These are phyloP conservation scores for Tympanuchus pallidicinctus DNA, from an alignment of 2,113 vertebrate genomes.

Conservation along the genomic window DNA sequence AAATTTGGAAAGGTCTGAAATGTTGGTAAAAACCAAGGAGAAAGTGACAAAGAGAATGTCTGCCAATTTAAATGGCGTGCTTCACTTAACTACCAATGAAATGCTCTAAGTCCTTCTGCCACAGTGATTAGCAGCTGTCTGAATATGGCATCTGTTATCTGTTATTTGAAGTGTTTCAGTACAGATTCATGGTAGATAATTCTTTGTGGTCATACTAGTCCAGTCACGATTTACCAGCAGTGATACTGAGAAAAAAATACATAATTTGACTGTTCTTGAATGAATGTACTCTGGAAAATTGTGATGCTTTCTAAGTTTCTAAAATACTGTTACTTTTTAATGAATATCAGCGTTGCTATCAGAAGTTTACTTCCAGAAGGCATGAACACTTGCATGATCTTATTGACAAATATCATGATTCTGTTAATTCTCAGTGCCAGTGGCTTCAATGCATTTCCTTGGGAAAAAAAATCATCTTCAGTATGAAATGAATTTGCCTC, in stretches of 20 bases:
- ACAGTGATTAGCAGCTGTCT: background rate
- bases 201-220: background rate
- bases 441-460: background rate
- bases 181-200: background rate
- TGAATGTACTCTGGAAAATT: background rate
- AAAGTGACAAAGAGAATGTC: background rate
- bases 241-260: background rate
- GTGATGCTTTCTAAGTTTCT: background rate
- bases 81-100: background rate
- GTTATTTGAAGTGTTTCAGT: background rate
- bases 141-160: background rate
- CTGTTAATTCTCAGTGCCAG: background rate
- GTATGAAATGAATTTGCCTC: background rate
- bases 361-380: slow-evolving; percentile 18
- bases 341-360: slow-evolving; percentile 6
- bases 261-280: background rate
- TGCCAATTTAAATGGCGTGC: background rate
- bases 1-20: background rate
- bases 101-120: background rate
- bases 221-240: background rate
- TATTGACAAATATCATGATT: background rate
- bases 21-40: background rate
- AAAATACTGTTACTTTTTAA: background rate
- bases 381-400: background rate
- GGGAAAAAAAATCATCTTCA: background rate